phyloP scores from a whole-genome alignment of 2,797 vertebrate genomes.

The Sebastes iracundus region DNA sequence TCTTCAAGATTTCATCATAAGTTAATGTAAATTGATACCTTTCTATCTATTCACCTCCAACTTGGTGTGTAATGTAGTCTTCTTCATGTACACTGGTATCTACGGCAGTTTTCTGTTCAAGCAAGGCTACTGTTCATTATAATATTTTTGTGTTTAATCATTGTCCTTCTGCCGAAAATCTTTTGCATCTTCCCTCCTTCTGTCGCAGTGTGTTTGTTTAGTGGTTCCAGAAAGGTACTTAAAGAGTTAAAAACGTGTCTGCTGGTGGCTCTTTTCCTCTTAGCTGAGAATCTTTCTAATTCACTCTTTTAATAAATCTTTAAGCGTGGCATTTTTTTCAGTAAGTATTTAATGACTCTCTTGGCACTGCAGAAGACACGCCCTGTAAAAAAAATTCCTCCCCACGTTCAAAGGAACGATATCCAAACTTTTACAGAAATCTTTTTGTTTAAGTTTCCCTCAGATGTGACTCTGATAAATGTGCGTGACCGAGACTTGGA shows the following conservation, averaged over 20 bases:
- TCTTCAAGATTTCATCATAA: background rate
- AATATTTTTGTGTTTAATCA: background rate
- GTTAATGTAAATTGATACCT: background rate
- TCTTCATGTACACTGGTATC: background rate
- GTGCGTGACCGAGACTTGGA: fast-evolving
- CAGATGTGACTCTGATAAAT: constrained; percentile 2
- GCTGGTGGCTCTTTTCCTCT: background rate
- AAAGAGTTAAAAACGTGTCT: background rate
- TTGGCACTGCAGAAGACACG: background rate
- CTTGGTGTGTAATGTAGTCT: background rate
- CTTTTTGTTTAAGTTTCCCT: constrained; percentile 12
- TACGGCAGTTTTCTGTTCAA: background rate
- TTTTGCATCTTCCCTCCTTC: background rate
- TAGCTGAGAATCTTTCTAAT: background rate
- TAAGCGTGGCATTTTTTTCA: background rate
- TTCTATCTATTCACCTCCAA: background rate
- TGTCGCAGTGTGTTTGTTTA: background rate
- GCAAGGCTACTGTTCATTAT: background rate
- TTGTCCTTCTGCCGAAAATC: background rate
- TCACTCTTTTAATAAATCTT: background rate
- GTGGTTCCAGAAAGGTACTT: background rate
- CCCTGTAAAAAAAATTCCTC: constrained; percentile 4
- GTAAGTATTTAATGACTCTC: constrained; percentile 4
- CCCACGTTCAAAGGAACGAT: background rate
- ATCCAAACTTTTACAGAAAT: constrained; percentile 1